A percentile compares a stretch with the other conserved stretches of the same genome.
phyloP scores from a whole-genome alignment of 2,113 vertebrate genomes.

The Leptodactylus fuscus region DNA sequence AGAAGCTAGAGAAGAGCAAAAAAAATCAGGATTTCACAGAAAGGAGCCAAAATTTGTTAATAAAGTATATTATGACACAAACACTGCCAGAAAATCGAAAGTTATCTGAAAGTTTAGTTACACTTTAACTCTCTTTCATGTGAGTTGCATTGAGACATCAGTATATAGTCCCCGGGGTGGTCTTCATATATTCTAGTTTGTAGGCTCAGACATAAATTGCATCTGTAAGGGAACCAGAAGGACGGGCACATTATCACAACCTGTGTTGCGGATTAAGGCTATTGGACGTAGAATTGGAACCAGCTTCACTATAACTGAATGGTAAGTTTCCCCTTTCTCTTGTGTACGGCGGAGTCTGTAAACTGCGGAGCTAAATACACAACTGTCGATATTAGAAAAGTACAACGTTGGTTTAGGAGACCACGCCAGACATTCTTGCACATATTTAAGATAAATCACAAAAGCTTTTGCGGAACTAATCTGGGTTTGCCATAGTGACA shows the following conservation, averaged over 20 bases:
- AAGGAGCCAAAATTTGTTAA: too few relatives aligned
- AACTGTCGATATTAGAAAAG: constrained; percentile 65
- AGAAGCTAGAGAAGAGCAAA: too few relatives aligned
- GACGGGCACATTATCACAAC: constrained; percentile 42
- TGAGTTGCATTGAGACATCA: not conserved
- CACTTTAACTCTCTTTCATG: too few relatives aligned
- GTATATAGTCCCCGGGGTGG: not conserved
- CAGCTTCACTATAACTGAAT: constrained; percentile 20
- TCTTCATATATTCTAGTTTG: not conserved
- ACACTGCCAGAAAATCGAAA: too few relatives aligned
- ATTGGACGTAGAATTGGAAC: constrained; percentile 45
- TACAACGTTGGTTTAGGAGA: constrained; percentile 59
- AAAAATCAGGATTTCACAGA: too few relatives aligned
- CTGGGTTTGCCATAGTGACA: constrained; percentile 57
- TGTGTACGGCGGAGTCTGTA: constrained; percentile 33
- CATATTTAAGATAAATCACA: constrained; percentile 57
- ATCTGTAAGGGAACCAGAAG: constrained; percentile 32
- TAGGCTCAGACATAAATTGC: constrained; percentile 53
- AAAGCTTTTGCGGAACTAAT: constrained; percentile 52
- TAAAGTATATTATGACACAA: too few relatives aligned
- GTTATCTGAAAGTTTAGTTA: too few relatives aligned
- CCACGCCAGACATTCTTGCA: constrained; percentile 53
- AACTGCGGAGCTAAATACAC: constrained; percentile 36
- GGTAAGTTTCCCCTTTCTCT: constrained; percentile 24
- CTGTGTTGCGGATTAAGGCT: constrained; percentile 33